Base-by-base conservation (phyloP, 2,888 invertebrate genomes). In the Cheiracanthium punctorium region DNA sequence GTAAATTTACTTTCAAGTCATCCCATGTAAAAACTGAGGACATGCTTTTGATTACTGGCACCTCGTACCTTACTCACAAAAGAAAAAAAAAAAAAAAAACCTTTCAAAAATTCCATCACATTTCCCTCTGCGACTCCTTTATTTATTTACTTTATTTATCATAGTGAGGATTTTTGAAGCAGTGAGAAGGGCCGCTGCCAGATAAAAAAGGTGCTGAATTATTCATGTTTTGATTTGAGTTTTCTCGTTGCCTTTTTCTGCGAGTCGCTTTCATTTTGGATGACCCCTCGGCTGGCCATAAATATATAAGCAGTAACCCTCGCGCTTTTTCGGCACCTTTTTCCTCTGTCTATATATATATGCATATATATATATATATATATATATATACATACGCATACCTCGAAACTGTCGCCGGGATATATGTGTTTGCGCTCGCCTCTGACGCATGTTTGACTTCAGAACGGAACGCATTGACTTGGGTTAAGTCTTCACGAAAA, bases 211-310 rank as follows among this genome's bases (percentile, higher is more conserved):
- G 14, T 30, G 20, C 48, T 82, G 82, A 82, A 82, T 82, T 72
- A 82, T 82, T 76, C 82, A 82, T 82, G 30, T 64, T 77, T 82
- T 76, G 76, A 82, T 82, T 82, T 77, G 82, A 71, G 73, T 73
- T 67, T 37, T 43, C 28, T n/a, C 43, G 43, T 48, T 48, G 43
- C 43, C 37, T 48, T 48, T 48, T 48, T 17, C n/a, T 17, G 14
- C 14, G n/a, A 17, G 10, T 48, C 43, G 43, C 43, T 48, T 48
- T 48, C 43, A 48, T 48, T 48, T 48, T 48, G 43, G 43, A 48
- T 48, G 43, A 48, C 43, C 43, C 43, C 43, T 48, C n/a, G 14
- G 43, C 43, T 48, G 17, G 43, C 43, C 43, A 48, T 48, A 48
- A 48, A 48, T 48, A 48, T 48, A 48, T 48, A 48, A 48, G 43